Percentiles rank a stretch among this genome's conserved stretches.
Evolutionary conservation across 2,113 vertebrate species (phyloP).

Genomic region (Plectropomus leopardus): DNA sequence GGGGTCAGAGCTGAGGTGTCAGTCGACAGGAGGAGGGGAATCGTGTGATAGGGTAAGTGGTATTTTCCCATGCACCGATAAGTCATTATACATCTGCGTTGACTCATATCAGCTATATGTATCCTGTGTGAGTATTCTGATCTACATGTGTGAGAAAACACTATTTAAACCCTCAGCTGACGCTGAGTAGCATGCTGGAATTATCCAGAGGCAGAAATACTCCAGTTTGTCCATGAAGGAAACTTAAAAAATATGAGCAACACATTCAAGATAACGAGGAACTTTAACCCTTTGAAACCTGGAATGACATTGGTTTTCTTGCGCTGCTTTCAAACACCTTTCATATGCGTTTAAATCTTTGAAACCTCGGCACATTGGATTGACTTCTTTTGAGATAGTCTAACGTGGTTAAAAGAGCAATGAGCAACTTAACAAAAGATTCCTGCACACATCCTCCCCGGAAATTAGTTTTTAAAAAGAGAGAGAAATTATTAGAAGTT

Average conservation of each 20-base stretch:
- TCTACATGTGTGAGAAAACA: conserved; percentile 27
- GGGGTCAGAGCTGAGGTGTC: conserved; percentile 54
- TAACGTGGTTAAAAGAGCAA: too few species aligned
- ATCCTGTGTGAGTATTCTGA: conserved; percentile 32
- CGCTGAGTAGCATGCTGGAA: neutral
- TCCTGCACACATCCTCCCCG: too few species aligned
- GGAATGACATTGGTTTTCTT: too few species aligned
- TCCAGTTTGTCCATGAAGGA: neutral
- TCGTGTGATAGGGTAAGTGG: neutral
- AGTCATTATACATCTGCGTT: conserved; percentile 45
- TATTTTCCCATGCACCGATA: conserved; percentile 51
- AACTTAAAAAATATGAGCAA: neutral
- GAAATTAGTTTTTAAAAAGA: too few species aligned
- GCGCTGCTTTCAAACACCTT: too few species aligned
- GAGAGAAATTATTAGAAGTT: too few species aligned
- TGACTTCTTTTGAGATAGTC: too few species aligned
- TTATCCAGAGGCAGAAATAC: neutral
- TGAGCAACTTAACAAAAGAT: too few species aligned
- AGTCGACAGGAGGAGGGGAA: neutral
- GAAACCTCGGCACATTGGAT: too few species aligned
- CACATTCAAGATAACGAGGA: neutral
- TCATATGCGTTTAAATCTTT: too few species aligned
- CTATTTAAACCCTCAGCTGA: conserved; percentile 14
- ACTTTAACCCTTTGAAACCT: too few species aligned
- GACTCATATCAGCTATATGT: conserved; percentile 36